A percentile compares a stretch with the other conserved stretches of the same genome.
These are phyloP conservation scores for Muntiacus muntjak DNA, from an alignment of 2,113 vertebrate species.

Conservation along the genomic window DNA sequence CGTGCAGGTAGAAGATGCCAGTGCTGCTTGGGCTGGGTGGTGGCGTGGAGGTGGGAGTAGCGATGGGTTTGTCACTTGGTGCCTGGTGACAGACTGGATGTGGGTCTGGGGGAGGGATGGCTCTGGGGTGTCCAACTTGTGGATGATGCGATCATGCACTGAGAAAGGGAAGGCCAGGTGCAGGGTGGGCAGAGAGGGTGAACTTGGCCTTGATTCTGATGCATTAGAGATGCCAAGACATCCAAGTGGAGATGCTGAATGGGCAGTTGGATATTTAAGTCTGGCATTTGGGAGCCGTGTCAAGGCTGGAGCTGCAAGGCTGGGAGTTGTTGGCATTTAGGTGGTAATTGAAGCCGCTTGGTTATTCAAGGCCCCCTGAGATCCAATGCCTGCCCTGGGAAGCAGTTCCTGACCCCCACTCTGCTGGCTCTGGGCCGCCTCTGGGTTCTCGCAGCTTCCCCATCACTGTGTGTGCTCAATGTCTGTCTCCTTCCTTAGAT, in stretches of 20 bases:
- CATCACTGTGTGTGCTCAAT: neutral
- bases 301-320: neutral
- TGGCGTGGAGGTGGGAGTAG: neutral
- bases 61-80: neutral
- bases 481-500: neutral
- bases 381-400: neutral
- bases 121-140: neutral
- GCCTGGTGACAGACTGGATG: neutral
- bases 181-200: neutral
- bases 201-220: neutral
- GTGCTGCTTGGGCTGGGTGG: fast-evolving
- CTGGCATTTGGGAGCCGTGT: neutral
- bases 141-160: neutral
- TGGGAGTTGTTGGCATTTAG: neutral
- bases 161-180: neutral
- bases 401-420: neutral
- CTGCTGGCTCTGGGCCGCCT: neutral
- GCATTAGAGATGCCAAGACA: neutral
- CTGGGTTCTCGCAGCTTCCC: neutral
- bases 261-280: neutral
- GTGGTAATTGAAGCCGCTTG: neutral
- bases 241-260: neutral
- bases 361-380: neutral
- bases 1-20: fast-evolving
- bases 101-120: fast-evolving